Evolutionary conservation across 2,113 vertebrate genomes (phyloP).

Genomic region (Malurus cyaneus): DNA sequence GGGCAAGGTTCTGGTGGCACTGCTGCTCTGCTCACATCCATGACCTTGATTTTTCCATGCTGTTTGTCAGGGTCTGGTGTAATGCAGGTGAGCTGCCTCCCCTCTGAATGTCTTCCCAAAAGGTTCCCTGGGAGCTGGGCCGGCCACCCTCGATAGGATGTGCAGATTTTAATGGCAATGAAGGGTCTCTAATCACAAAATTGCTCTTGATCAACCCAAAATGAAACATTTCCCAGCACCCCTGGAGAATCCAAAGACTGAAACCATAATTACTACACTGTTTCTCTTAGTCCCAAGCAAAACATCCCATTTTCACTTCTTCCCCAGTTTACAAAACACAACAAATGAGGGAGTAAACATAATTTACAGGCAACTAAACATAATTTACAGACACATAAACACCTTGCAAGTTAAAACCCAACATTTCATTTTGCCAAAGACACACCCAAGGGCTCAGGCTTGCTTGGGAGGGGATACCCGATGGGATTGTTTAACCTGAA

Average conservation of each 20-base stretch:
- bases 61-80: background rate
- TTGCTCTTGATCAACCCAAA: background rate
- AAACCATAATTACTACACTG: background rate
- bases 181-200: background rate
- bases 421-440: background rate
- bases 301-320: background rate
- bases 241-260: background rate
- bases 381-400: background rate
- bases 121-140: background rate
- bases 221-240: background rate
- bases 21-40: background rate
- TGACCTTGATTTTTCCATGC: fast-evolving
- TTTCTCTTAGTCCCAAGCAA: background rate
- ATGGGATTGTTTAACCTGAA: background rate
- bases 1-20: background rate
- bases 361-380: background rate
- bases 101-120: background rate
- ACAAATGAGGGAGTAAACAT: background rate
- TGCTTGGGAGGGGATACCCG: background rate
- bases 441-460: background rate
- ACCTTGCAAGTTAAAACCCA: background rate
- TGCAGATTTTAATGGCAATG: background rate
- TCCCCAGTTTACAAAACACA: background rate
- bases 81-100: too few relatives aligned
- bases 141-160: background rate